Conservation (phyloP, 2,113 vertebrate species). For the Eurypyga helias region DNA sequence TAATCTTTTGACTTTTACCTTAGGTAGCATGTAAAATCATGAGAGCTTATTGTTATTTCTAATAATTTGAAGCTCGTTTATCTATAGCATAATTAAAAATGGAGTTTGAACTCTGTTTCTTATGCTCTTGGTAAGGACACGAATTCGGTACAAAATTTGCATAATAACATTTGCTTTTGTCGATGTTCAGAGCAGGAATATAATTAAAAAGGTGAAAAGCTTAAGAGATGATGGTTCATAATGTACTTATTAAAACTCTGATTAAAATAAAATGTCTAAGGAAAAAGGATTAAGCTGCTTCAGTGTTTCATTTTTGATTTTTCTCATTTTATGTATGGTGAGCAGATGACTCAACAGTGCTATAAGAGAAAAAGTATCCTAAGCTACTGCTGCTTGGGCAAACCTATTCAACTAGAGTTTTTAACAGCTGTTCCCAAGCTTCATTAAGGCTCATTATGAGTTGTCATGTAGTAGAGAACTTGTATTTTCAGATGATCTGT, state of each 20-base stretch:
- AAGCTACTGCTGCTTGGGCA: constrained; percentile 70
- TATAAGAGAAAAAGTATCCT: constrained; percentile 51
- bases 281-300: constrained; percentile 63
- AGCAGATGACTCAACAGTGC: constrained; percentile 53
- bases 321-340: constrained; percentile 50
- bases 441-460: constrained; percentile 85
- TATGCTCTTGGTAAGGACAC: constrained; percentile 43
- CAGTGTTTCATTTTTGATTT: constrained; percentile 63
- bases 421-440: constrained; percentile 80
- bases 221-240: constrained; percentile 66
- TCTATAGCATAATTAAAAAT: constrained; percentile 73
- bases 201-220: constrained; percentile 79
- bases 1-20: constrained; percentile 16
- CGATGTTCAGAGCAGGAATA: constrained; percentile 63
- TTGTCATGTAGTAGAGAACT: constrained; percentile 81
- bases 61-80: constrained; percentile 47
- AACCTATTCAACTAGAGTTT: constrained; percentile 74
- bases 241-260: constrained; percentile 74
- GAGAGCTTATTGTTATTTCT: constrained; percentile 50
- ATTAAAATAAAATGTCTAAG: constrained; percentile 74
- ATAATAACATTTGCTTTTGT: constrained; percentile 78
- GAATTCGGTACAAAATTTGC: constrained; percentile 69
- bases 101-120: constrained; percentile 58
- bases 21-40: not conserved
- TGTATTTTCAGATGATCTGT: constrained; percentile 81